Conservation (phyloP, 1,140 invertebrate species). For the Drosophila sturtevanti region DNA sequence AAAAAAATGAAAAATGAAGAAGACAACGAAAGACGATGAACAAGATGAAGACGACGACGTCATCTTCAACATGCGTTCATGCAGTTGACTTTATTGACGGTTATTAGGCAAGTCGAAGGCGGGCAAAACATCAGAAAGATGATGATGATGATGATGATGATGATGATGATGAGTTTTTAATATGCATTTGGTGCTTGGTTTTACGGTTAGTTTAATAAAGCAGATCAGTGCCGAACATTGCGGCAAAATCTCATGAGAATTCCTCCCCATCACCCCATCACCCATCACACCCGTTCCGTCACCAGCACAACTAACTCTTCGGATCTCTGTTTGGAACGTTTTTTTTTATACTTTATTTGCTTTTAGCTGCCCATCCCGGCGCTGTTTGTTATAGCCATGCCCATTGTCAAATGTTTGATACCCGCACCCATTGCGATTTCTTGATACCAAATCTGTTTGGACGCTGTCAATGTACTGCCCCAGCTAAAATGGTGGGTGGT, state of each 20-base stretch:
- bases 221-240: conserved; percentile 40
- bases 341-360: too few relatives aligned
- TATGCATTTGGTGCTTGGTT: conserved; percentile 74
- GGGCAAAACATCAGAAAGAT: conserved; percentile 55
- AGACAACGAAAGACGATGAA: conserved; percentile 29
- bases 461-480: conserved; percentile 90
- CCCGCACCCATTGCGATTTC: conserved; percentile 93
- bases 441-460: conserved; percentile 94
- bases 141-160: conserved; percentile 55
- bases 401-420: conserved; percentile 92
- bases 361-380: conserved; percentile 90
- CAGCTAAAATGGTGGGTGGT: conserved; percentile 87
- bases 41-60: conserved; percentile 29
- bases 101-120: conserved; percentile 81
- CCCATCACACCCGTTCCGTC: not conserved
- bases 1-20: too few relatives aligned
- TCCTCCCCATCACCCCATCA: not conserved
- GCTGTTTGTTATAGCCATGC: conserved; percentile 95
- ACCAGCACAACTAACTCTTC: not conserved
- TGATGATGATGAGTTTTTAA: conserved; percentile 79
- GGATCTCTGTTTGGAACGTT: conserved; percentile 10
- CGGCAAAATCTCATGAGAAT: conserved; percentile 53
- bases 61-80: conserved; percentile 49
- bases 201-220: conserved; percentile 77
- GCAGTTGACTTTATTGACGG: conserved; percentile 77